Evolutionary conservation across 2,888 invertebrate genomes (phyloP), one percentile per base, ranked within the genome.

Genomic region (Suillia variegata): DNA sequence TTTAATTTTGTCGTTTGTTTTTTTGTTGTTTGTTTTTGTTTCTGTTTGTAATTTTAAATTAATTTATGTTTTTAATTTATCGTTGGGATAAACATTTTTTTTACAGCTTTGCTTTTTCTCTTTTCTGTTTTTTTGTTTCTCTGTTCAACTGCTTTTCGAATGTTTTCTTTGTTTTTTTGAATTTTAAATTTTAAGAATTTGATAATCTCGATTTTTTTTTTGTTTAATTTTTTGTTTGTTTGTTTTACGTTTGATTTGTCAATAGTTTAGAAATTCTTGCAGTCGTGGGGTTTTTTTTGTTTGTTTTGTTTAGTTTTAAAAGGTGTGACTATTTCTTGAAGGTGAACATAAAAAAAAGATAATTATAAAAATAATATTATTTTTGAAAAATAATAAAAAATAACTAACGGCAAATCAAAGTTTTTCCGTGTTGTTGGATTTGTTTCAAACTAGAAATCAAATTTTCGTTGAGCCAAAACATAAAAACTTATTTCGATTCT

Each of bases 41-140:
- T 58, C 34, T 62, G 56, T 12, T 62, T 59, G 51, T 62, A 56
- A 61, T n/a, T n/a, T n/a, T n/a, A n/a, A n/a, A n/a, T n/a, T n/a
- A n/a, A n/a, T n/a, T n/a, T n/a, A n/a, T n/a, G n/a, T n/a, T n/a
- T 69, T 68, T 73, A 69, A 73, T 71, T 77, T 75, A 78, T 77
- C 77, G 77, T 77, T 77, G 77, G 77, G 77, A 78, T 76, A 78
- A 77, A 75, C 77, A 77, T 73, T 75, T 75, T 73, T 72, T 68
- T 72, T 68, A 20, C 45, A 45, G 45, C 20, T 45, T 45, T 33
- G 51, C 12, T 24, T 20, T 55, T 31, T 59, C 13, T 34, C 31
- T 18, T 24, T 48, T 48, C 17, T 51, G 2, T 51, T 38, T 50
- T 1, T 38, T 17, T 22, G 21, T 2, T 22, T 50, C 31, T 52